phyloP scores from a whole-genome alignment of 2,113 vertebrate genomes.

The Typhlomys cinereus region DNA sequence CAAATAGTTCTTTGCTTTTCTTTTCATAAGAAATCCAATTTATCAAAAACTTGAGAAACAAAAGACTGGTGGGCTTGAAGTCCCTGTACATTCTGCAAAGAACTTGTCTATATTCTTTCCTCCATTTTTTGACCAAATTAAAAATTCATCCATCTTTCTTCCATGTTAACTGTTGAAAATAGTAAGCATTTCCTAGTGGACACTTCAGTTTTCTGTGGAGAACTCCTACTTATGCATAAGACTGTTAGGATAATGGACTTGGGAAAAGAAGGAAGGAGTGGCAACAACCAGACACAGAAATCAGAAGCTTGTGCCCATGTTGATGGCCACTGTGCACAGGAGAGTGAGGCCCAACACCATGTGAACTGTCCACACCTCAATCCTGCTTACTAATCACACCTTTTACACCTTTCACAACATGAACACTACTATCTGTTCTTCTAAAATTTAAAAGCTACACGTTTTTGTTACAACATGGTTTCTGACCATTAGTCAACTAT shows the following conservation, averaged over 20 bases:
- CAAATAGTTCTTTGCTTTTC: constrained; percentile 30
- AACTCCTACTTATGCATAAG: background rate
- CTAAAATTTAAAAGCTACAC: background rate
- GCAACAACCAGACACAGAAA: background rate
- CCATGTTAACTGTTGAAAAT: background rate
- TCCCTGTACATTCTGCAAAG: background rate
- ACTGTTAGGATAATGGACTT: background rate
- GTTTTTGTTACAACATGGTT: background rate
- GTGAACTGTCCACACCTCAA: background rate
- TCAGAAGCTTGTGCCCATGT: background rate
- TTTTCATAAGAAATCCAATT: constrained; percentile 46
- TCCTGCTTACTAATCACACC: background rate
- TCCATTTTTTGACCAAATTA: constrained; percentile 23
- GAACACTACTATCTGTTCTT: background rate
- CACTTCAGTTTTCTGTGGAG: background rate
- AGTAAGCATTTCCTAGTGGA: constrained; percentile 1
- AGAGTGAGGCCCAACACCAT: background rate
- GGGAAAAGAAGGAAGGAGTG: background rate
- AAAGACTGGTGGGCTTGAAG: background rate
- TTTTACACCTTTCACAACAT: background rate
- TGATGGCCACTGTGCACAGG: background rate
- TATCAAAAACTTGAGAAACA: background rate
- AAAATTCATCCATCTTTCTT: background rate
- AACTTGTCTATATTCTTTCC: background rate
- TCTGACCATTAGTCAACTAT: background rate